Conservation (phyloP, 2,888 invertebrate genomes). For the Cephus pulcher region DNA sequence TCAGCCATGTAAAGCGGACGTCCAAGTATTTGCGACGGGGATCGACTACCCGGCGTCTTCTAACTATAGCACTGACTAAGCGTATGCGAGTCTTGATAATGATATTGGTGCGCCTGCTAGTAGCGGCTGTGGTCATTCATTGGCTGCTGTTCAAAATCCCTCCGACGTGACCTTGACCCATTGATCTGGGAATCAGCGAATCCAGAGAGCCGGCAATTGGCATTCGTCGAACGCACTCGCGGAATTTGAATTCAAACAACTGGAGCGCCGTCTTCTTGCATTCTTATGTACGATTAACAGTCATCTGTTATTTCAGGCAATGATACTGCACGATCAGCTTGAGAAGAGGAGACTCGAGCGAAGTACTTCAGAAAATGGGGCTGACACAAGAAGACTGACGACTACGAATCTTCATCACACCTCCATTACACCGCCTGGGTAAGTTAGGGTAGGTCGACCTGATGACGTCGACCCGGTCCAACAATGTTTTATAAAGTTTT, state of each 20-base stretch:
- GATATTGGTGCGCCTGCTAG: slow-evolving; percentile 19
- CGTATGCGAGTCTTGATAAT: slow-evolving; percentile 30
- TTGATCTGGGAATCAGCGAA: slow-evolving; percentile 23
- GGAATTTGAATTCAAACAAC: not conserved
- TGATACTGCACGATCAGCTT: slow-evolving; percentile 61
- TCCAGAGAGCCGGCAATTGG: not conserved
- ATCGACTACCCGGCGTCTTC: not conserved
- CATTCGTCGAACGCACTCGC: not conserved
- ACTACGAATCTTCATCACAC: slow-evolving; percentile 49
- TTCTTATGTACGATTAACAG: not conserved
- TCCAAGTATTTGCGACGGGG: not conserved
- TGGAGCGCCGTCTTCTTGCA: not conserved
- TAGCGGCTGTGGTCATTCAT: slow-evolving; percentile 24
- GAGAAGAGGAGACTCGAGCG: slow-evolving; percentile 61
- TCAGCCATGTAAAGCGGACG: not conserved
- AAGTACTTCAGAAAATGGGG: slow-evolving; percentile 61
- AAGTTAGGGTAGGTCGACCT: slow-evolving; percentile 23
- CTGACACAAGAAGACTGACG: slow-evolving; percentile 51
- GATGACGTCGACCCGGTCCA: not conserved
- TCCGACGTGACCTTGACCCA: slow-evolving; percentile 47
- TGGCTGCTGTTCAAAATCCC: slow-evolving; percentile 48
- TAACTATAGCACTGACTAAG: slow-evolving; percentile 14
- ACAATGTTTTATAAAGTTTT: not conserved
- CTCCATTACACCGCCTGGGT: slow-evolving; percentile 60
- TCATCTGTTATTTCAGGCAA: slow-evolving; percentile 42